Evolutionary conservation across 2,888 invertebrate genomes (phyloP).

Genomic region (Leistus spinibarbis): DNA sequence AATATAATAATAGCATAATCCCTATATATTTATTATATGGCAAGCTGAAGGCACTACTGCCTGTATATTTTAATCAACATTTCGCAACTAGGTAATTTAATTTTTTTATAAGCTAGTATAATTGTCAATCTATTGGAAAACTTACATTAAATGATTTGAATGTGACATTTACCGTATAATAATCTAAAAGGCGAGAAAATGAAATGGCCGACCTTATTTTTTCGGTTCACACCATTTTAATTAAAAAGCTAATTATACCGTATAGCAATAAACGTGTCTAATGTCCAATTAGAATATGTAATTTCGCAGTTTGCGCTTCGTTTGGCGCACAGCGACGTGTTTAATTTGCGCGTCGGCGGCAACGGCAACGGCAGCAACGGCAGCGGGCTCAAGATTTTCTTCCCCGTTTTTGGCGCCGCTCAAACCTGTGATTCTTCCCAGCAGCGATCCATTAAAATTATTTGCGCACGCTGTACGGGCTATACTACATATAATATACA

Average conservation of each 20-base stretch:
- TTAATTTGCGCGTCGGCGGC: not conserved
- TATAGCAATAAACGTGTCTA: not conserved
- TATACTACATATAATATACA: slow-evolving; percentile 54
- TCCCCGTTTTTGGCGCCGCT: slow-evolving; percentile 45
- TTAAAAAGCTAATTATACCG: not conserved
- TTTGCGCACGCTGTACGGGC: slow-evolving; percentile 54
- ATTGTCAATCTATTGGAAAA: too few relatives aligned
- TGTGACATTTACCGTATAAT: too few relatives aligned
- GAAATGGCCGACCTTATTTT: not conserved
- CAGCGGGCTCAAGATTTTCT: slow-evolving; percentile 27
- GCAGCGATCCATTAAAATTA: slow-evolving; percentile 58
- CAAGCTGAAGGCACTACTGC: too few relatives aligned
- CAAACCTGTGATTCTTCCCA: slow-evolving; percentile 53
- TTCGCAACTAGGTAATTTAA: too few relatives aligned
- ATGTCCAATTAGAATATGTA: not conserved
- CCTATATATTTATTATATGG: too few relatives aligned
- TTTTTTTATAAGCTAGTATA: too few relatives aligned
- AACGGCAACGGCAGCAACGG: too few relatives aligned
- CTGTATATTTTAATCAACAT: too few relatives aligned
- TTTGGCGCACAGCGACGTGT: not conserved
- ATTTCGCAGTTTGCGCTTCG: not conserved
- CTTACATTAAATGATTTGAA: too few relatives aligned
- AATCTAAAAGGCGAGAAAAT: not conserved
- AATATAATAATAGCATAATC: too few relatives aligned
- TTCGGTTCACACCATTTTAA: too few relatives aligned